Conservation (phyloP, 2,888 invertebrate genomes). For the Drosophila heteroneura region DNA sequence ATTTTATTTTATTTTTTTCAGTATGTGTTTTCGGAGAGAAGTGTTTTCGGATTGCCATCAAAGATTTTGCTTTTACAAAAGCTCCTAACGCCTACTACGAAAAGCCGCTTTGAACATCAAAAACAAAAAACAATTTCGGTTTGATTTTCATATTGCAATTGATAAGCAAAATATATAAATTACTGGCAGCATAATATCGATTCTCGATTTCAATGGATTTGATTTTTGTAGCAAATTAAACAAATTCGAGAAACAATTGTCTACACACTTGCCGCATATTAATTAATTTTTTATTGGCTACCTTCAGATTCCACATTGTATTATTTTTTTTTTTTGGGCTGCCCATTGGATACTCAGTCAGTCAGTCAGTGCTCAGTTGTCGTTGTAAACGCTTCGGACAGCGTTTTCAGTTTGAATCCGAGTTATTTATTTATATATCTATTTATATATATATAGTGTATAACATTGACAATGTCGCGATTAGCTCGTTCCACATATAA, state of each 20-base stretch:
- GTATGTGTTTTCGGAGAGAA: constrained; percentile 32
- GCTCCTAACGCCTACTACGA: not conserved
- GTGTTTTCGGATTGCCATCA: not conserved
- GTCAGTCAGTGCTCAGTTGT: constrained; percentile 48
- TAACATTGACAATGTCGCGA: constrained; percentile 57
- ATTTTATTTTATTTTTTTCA: not conserved
- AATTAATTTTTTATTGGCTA: constrained; percentile 55
- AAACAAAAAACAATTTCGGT: not conserved
- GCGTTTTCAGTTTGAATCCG: constrained; percentile 39
- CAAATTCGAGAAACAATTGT: constrained; percentile 53
- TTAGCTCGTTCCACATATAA: constrained; percentile 52
- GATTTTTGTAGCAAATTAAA: constrained; percentile 25
- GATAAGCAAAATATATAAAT: not conserved
- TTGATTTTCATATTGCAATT: not conserved
- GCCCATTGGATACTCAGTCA: constrained; percentile 13
- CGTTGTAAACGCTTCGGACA: constrained; percentile 35
- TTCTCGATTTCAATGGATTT: constrained; percentile 31
- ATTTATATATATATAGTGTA: constrained; percentile 11
- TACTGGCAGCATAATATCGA: not conserved
- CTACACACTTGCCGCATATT: constrained; percentile 62
- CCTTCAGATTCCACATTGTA: constrained; percentile 46
- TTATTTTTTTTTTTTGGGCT: constrained; percentile 17
- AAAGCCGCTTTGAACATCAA: not conserved
- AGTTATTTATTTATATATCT: constrained; percentile 24
- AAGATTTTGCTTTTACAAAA: not conserved